Evolutionary conservation across 2,113 vertebrate species (phyloP), one percentile per base, ranked within the genome.

Genomic region (Asarcornis scutulata): DNA sequence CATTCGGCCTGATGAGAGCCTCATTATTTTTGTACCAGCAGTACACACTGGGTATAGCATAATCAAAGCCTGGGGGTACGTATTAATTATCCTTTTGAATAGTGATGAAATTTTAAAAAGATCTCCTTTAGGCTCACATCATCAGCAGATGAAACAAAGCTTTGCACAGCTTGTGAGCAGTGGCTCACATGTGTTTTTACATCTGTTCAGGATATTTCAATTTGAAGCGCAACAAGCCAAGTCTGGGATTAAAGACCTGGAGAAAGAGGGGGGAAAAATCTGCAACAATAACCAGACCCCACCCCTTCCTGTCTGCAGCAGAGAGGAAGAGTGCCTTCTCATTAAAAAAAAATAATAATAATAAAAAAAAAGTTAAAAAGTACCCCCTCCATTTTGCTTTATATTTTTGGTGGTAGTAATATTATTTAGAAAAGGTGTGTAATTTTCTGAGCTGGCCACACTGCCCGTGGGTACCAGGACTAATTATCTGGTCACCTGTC

Each of bases 51-150:
- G 97, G 98, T 98, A 98, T 98, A 98, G 99, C 98, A 99, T 99
- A 99, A 99, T 99, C 99, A 99, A 99, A 99, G 99, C 99, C 99
- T 99, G 99, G 98, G 99, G 99, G 99, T 99, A 99, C 98, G 98
- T 98, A 99, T 99, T 99, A 99, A 99, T 99, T 99, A 99, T 99
- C 99, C 99, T 99, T 99, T 99, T 99, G 99, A 99, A 99, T 99
- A 99, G 98, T 99, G 99, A 99, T 99, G 99, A 99, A 99, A 99
- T 99, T 99, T 99, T 99, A 99, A 99, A 99, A 99, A 99, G 99
- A 98, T 98, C 98, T 99, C 98, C 99, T 99, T 99, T 98, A 99
- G 98, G 99, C 98, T 98, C 98, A 98, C 98, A 98, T 99, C 99
- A 98, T 98, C 98, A 98, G 98, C 98, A 98, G 98, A 99, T 99